Evolutionary conservation across 2,113 vertebrate genomes (phyloP).

Genomic region (Crotalus helleri): DNA sequence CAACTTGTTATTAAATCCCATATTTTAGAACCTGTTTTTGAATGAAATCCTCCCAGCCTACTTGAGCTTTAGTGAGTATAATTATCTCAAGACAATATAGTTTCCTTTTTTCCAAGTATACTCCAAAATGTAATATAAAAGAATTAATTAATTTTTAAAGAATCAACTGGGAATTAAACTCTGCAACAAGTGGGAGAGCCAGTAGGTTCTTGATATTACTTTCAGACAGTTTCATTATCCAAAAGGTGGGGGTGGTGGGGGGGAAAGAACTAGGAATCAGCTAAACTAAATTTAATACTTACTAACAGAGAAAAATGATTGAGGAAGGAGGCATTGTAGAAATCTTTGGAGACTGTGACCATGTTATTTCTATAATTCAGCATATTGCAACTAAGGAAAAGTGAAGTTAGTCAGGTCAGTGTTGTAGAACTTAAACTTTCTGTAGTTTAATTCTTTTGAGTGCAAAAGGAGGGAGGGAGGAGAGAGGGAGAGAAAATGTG

Average conservation of each 20-base stretch:
- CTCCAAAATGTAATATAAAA: not conserved
- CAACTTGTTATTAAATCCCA: not conserved
- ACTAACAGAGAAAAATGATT: not conserved
- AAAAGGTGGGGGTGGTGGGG: not conserved
- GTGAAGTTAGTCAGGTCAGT: not conserved
- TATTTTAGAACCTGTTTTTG: not conserved
- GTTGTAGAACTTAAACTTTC: not conserved
- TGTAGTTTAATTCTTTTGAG: not conserved
- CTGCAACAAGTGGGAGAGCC: not conserved
- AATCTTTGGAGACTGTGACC: not conserved
- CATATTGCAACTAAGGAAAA: not conserved
- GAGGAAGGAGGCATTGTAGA: not conserved
- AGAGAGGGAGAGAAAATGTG: not conserved
- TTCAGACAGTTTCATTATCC: not conserved
- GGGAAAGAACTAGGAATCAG: not conserved
- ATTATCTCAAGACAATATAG: not conserved
- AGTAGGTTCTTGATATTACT: not conserved
- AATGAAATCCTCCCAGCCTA: not conserved
- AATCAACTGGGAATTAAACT: not conserved
- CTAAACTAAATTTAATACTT: not conserved
- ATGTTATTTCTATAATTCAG: not conserved
- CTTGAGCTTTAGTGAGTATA: not conserved
- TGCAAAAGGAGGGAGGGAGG: not conserved
- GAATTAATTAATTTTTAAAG: not conserved
- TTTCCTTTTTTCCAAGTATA: not conserved